Percentiles rank a stretch among this genome's conserved stretches.
These are phyloP conservation scores for Hylaeus anthracinus DNA, from an alignment of 1,140 invertebrate genomes.

Conservation along the genomic window DNA sequence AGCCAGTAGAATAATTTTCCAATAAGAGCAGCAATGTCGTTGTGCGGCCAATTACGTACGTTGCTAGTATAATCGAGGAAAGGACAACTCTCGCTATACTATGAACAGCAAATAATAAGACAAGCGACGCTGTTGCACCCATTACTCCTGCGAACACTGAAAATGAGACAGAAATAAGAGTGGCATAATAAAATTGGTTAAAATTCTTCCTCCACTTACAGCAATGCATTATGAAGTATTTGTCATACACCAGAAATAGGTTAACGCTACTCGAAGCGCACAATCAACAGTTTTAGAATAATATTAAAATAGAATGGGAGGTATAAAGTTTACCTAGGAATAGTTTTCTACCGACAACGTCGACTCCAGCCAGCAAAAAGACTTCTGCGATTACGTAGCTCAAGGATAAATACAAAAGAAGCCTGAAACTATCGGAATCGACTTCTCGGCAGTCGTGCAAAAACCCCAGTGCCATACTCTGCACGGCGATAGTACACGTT, in stretches of 20 bases:
- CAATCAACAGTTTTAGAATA: neutral
- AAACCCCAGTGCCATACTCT: slow-evolving; percentile 50
- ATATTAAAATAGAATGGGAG: neutral
- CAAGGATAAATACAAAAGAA: slow-evolving; percentile 56
- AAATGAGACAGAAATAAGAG: slow-evolving; percentile 9
- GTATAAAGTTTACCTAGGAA: slow-evolving; percentile 54
- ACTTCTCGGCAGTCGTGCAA: slow-evolving; percentile 60
- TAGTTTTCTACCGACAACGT: slow-evolving; percentile 57
- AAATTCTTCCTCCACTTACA: too few species aligned
- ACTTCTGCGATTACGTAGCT: slow-evolving; percentile 64
- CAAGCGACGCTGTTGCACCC: slow-evolving; percentile 48
- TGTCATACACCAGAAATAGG: too few species aligned
- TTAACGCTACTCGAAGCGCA: neutral
- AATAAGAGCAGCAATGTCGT: slow-evolving; percentile 56
- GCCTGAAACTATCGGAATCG: slow-evolving; percentile 51
- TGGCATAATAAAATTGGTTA: neutral
- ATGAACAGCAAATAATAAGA: slow-evolving; percentile 51
- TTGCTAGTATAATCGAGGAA: slow-evolving; percentile 53
- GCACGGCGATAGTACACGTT: slow-evolving; percentile 47
- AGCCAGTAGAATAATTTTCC: slow-evolving; percentile 69
- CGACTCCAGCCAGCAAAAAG: slow-evolving; percentile 59
- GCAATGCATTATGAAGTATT: neutral
- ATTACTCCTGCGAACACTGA: slow-evolving; percentile 61
- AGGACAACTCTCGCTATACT: slow-evolving; percentile 38
- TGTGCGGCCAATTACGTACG: slow-evolving; percentile 63